phyloP scores from a whole-genome alignment of 2,888 invertebrate species.

The Ernsta delagoae region DNA sequence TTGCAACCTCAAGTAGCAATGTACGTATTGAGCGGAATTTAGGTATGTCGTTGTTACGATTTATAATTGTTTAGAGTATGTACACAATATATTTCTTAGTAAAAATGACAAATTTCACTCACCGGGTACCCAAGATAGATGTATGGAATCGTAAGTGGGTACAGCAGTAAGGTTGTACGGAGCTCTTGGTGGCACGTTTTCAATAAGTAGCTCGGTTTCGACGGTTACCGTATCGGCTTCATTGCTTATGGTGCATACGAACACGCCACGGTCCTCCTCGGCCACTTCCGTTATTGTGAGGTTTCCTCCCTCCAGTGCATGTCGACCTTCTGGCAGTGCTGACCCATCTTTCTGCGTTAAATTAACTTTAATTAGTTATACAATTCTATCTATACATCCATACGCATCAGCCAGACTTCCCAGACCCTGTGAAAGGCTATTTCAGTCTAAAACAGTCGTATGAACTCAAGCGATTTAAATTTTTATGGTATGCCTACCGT shows the following conservation, averaged over 20 bases:
- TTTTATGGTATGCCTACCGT: no score
- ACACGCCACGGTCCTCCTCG: conserved; percentile 94
- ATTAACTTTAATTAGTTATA: no score
- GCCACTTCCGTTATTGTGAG: conserved; percentile 92
- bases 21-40: neutral
- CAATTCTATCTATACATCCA: no score
- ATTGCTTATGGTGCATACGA: conserved; percentile 93
- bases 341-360: conserved; percentile 88
- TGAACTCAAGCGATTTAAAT: no score
- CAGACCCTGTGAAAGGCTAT: no score
- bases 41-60: neutral
- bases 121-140: conserved; percentile 92
- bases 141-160: conserved; percentile 89
- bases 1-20: conserved; percentile 4
- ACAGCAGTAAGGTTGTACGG: conserved; percentile 94
- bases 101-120: conserved; percentile 33
- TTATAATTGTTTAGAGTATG: neutral
- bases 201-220: conserved; percentile 92
- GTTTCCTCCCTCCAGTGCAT: conserved; percentile 89
- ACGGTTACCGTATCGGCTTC: conserved; percentile 91
- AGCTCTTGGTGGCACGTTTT: conserved; percentile 95
- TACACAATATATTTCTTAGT: neutral
- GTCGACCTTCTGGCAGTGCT: conserved; percentile 88
- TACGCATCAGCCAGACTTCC: no score
- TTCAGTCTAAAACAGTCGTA: no score